Conservation (phyloP, 2,888 invertebrate genomes). For the Limenitis camilla region DNA sequence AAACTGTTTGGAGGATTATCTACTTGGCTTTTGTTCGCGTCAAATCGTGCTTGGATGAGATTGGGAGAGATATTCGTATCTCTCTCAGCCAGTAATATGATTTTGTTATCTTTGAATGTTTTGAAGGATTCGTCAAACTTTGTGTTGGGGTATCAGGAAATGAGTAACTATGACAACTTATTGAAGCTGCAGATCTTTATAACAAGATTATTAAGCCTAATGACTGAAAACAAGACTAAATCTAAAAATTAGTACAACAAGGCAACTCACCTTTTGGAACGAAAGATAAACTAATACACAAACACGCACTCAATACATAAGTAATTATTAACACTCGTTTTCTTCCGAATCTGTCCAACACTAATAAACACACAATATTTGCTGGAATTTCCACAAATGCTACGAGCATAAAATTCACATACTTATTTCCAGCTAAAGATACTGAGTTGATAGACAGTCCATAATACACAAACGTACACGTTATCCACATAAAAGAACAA, state of each 20-base stretch:
- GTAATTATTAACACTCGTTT: slow-evolving; percentile 76
- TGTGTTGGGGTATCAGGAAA: background rate
- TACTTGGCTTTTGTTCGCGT: slow-evolving; percentile 40
- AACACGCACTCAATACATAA: slow-evolving; percentile 77
- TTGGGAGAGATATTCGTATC: slow-evolving; percentile 29
- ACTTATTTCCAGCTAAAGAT: slow-evolving; percentile 82
- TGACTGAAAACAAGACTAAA: too few relatives aligned
- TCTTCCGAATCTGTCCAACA: slow-evolving; percentile 78
- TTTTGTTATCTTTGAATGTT: slow-evolving; percentile 15
- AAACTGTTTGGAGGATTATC: slow-evolving; percentile 39
- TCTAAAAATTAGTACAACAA: too few relatives aligned
- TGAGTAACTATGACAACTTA: background rate
- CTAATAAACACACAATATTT: slow-evolving; percentile 76
- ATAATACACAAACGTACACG: slow-evolving; percentile 86
- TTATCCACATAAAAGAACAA: slow-evolving; percentile 85
- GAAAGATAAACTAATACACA: slow-evolving; percentile 77
- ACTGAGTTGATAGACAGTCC: slow-evolving; percentile 87
- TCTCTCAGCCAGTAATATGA: slow-evolving; percentile 14
- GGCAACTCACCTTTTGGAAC: slow-evolving; percentile 74
- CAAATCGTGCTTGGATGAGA: slow-evolving; percentile 46
- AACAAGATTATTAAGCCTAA: too few relatives aligned
- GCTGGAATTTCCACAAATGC: slow-evolving; percentile 83
- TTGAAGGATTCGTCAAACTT: slow-evolving; percentile 1
- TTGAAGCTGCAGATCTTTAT: background rate
- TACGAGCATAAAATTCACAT: slow-evolving; percentile 82